Evolutionary conservation across 2,888 invertebrate species (phyloP).

Genomic region (Acleris sparsana): DNA sequence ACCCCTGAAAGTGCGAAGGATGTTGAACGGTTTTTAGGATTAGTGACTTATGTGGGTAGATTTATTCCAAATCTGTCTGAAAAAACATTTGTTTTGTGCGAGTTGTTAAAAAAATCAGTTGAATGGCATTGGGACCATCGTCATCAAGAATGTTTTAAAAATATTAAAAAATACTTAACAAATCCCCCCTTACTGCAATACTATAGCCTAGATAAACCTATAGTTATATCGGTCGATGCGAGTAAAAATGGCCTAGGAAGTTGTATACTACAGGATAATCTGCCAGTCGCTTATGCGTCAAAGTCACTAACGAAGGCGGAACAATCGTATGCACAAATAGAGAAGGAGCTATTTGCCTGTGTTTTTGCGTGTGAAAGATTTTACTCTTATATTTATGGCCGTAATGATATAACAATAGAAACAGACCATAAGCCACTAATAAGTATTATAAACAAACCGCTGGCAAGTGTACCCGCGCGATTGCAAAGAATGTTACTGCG

Average conservation of each 20-base stretch:
- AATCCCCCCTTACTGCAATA: conserved; percentile 5
- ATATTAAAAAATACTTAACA: neutral
- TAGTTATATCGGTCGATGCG: conserved; percentile 38
- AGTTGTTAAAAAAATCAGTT: conserved; percentile 5
- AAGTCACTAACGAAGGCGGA: neutral
- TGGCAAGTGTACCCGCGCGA: conserved; percentile 33
- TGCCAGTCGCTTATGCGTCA: conserved; percentile 1
- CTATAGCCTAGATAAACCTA: conserved; percentile 16
- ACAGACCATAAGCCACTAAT: conserved; percentile 33
- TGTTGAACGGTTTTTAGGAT: too few relatives aligned
- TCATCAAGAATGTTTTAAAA: conserved; percentile 2
- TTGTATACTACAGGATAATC: conserved; percentile 38
- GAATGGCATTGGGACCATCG: conserved; percentile 12
- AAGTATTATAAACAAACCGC: conserved; percentile 39
- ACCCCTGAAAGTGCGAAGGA: too few relatives aligned
- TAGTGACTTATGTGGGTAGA: too few relatives aligned
- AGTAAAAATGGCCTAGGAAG: conserved; percentile 39
- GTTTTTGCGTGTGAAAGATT: conserved; percentile 26
- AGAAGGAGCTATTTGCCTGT: conserved; percentile 10
- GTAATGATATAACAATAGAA: conserved; percentile 21
- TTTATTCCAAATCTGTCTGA: neutral
- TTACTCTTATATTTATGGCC: conserved; percentile 22
- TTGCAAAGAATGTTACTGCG: conserved; percentile 38
- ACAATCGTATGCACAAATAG: conserved; percentile 6
- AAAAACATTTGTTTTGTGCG: conserved; percentile 5